Evolutionary conservation across 37 sponge, comb jelly and placozoan genomes (phyloP).

Genomic region (Bolinopsis microptera): DNA sequence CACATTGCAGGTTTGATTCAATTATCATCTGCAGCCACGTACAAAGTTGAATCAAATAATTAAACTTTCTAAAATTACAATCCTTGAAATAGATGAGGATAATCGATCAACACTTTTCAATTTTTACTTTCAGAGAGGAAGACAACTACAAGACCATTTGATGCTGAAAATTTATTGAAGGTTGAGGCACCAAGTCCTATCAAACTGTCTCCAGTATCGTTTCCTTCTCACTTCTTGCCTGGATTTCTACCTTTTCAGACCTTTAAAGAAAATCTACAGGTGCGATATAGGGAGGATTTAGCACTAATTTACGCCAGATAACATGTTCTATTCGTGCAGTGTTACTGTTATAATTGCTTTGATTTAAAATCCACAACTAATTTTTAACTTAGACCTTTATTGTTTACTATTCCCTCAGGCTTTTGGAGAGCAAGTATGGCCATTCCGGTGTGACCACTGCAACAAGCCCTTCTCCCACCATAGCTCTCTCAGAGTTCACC

Average conservation of each 20-base stretch:
- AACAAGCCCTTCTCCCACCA: constrained; percentile 35
- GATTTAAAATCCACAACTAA: no score
- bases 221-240: neutral
- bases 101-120: neutral
- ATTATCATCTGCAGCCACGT: no score
- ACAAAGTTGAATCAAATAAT: no score
- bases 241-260: constrained; percentile 30
- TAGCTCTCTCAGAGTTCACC: constrained; percentile 40
- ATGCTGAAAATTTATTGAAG: constrained; percentile 44
- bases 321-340: no score
- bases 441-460: constrained; percentile 44
- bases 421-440: neutral
- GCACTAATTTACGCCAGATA: no score
- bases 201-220: neutral
- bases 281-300: no score
- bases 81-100: neutral
- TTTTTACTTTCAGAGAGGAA: neutral
- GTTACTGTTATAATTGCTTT: no score
- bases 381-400: no score
- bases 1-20: neutral
- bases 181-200: constrained; percentile 11
- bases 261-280: constrained; percentile 49
- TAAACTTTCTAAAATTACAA: no score
- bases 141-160: constrained; percentile 13
- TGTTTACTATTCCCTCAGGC: no score